phyloP scores from a whole-genome alignment of 2,113 vertebrate genomes.

The Propithecus coquereli region DNA sequence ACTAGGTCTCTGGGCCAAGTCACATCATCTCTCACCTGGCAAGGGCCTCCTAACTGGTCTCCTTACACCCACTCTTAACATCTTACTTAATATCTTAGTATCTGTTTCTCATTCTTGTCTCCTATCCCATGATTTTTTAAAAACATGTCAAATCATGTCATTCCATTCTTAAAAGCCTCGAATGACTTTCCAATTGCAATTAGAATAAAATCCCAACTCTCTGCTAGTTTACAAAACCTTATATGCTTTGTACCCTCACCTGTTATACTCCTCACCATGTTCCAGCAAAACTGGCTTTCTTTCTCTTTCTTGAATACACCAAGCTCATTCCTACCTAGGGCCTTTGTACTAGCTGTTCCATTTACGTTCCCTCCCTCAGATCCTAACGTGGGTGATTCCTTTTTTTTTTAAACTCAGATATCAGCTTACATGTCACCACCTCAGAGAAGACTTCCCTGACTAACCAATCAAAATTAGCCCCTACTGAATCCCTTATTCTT shows the following conservation, averaged over 20 bases:
- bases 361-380: not conserved
- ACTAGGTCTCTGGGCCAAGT: not conserved
- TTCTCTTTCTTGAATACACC: not conserved
- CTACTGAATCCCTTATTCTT: not conserved
- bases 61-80: not conserved
- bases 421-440: not conserved
- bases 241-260: not conserved
- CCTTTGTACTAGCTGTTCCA: not conserved
- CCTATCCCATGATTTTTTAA: not conserved
- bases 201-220: conserved; percentile 2
- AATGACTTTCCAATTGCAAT: not conserved
- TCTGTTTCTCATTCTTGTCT: not conserved
- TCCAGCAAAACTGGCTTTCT: conserved; percentile 16
- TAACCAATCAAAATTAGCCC: not conserved
- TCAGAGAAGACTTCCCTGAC: not conserved
- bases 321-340: not conserved
- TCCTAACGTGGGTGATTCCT: not conserved
- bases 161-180: not conserved
- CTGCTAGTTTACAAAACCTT: not conserved
- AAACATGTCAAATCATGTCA: not conserved
- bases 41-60: not conserved
- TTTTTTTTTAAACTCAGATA: not conserved
- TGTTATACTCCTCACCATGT: not conserved
- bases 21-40: not conserved
- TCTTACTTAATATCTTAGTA: not conserved